These are phyloP conservation scores for Xestia c-nigrum DNA, from an alignment of 2,888 invertebrate genomes.

Conservation along the genomic window DNA sequence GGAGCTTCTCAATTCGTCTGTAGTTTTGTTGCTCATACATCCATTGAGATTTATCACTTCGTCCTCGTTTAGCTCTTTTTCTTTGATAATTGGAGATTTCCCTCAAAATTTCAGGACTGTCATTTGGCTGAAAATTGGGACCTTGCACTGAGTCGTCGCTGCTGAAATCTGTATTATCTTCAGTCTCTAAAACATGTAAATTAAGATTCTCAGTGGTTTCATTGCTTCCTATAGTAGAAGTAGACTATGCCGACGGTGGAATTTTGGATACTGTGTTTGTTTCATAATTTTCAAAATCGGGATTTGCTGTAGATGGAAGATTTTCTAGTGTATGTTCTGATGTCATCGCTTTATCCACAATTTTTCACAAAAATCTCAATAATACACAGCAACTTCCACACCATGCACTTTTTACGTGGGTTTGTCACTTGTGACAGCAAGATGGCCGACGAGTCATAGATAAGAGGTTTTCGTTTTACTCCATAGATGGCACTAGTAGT, in stretches of 20 bases:
- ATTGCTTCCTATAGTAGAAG: constrained; percentile 1
- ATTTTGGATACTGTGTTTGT: not conserved
- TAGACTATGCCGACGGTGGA: constrained; percentile 9
- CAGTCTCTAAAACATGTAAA: constrained; percentile 26
- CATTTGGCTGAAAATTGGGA: constrained; percentile 22
- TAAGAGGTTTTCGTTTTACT: constrained; percentile 16
- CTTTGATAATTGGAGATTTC: constrained; percentile 34
- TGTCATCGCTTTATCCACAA: constrained; percentile 10
- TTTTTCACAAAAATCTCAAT: constrained; percentile 11
- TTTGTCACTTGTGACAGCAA: not conserved
- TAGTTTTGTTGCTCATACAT: constrained; percentile 13
- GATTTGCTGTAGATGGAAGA: constrained; percentile 4
- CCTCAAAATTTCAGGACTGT: constrained; percentile 8
- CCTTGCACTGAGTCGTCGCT: constrained; percentile 34
- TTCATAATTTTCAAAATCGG: not conserved
- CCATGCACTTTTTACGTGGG: constrained; percentile 10
- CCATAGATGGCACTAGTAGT: constrained; percentile 7
- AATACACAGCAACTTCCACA: constrained; percentile 11
- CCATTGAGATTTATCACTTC: constrained; percentile 29
- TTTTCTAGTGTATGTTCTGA: constrained; percentile 6
- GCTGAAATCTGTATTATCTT: constrained; percentile 36
- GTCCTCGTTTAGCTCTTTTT: not conserved
- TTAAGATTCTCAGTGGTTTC: constrained; percentile 9
- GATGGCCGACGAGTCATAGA: constrained; percentile 12
- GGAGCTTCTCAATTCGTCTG: too few species aligned